phyloP scores from a whole-genome alignment of 2,888 invertebrate species.

The Caenorhabditis japonica region DNA sequence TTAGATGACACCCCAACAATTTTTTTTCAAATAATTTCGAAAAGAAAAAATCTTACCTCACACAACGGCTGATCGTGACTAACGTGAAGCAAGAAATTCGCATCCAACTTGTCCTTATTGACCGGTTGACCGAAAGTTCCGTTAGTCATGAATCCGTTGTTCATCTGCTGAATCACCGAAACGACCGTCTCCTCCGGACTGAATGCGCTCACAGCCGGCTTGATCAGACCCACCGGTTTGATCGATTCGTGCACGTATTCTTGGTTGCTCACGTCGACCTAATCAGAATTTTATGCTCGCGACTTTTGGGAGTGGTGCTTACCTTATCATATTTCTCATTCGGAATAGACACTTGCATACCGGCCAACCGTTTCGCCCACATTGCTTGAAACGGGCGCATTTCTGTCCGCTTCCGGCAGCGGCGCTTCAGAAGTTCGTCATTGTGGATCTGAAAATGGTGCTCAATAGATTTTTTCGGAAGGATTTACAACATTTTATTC shows the following conservation, averaged over 20 bases:
- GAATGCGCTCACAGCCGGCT: constrained; percentile 13
- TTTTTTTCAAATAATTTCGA: no score
- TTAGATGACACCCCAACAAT: no score
- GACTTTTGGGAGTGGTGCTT: no score
- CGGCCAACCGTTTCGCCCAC: constrained; percentile 74
- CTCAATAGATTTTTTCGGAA: no score
- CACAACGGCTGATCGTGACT: constrained; percentile 59
- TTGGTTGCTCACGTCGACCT: constrained; percentile 1
- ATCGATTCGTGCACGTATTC: constrained; percentile 26
- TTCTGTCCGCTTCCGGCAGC: constrained; percentile 25
- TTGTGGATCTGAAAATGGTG: constrained; percentile 12
- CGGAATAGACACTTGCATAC: constrained; percentile 70
- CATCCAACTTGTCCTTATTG: constrained; percentile 51
- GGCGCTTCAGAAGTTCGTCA: constrained; percentile 32
- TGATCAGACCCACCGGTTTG: constrained; percentile 16
- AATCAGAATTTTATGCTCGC: constrained; percentile 25
- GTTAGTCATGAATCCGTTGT: constrained; percentile 38
- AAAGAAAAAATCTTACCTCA: constrained; percentile 45
- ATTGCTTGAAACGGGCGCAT: constrained; percentile 64
- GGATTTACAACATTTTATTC: no score
- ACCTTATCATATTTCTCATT: constrained; percentile 59
- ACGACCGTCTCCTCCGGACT: constrained; percentile 28
- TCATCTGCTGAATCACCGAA: constrained; percentile 32
- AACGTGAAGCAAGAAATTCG: constrained; percentile 29
- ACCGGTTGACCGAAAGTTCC: constrained; percentile 59